A percentile compares a stretch with the other conserved stretches of the same genome.
phyloP scores from a whole-genome alignment of 1,140 invertebrate genomes.

The Drosophila nigrodunni region DNA sequence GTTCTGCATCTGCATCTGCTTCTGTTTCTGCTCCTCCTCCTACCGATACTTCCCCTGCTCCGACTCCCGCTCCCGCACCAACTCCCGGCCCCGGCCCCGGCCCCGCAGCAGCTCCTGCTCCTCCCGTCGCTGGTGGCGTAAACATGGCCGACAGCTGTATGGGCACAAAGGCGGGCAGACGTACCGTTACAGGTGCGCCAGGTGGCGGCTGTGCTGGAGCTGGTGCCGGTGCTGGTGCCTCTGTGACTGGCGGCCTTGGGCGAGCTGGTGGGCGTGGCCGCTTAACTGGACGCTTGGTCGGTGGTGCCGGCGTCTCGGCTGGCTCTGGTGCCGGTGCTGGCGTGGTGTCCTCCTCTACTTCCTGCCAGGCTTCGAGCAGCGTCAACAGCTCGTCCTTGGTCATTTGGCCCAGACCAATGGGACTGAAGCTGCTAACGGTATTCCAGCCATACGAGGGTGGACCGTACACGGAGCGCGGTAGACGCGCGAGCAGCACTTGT shows the following conservation, averaged over 20 bases:
- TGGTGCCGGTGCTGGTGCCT: slow-evolving; percentile 35
- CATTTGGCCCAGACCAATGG: slow-evolving; percentile 71
- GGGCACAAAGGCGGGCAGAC: slow-evolving; percentile 74
- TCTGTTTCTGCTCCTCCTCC: not conserved
- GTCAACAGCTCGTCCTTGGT: slow-evolving; percentile 76
- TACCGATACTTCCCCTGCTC: not conserved
- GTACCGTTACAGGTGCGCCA: slow-evolving; percentile 60
- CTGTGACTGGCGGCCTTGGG: not conserved
- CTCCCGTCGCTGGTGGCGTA: slow-evolving; percentile 51
- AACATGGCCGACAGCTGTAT: slow-evolving; percentile 76
- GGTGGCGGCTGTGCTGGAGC: slow-evolving; percentile 26
- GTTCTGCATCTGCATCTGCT: not conserved
- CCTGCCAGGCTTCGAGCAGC: slow-evolving; percentile 74
- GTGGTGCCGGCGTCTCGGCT: slow-evolving; percentile 14
- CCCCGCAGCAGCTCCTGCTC: not conserved
- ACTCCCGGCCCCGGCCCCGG: not conserved
- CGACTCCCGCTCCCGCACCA: not conserved
- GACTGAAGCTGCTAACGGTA: slow-evolving; percentile 46
- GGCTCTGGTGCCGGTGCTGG: slow-evolving; percentile 69
- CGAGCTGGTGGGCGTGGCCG: slow-evolving; percentile 17
- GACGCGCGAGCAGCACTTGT: slow-evolving; percentile 49
- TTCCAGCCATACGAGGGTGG: slow-evolving; percentile 51
- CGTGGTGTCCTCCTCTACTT: slow-evolving; percentile 59
- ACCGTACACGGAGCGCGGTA: slow-evolving; percentile 49
- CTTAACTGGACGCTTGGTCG: slow-evolving; percentile 23